phyloP scores from a whole-genome alignment of 2,113 vertebrate species.

The Neogobius melanostomus region DNA sequence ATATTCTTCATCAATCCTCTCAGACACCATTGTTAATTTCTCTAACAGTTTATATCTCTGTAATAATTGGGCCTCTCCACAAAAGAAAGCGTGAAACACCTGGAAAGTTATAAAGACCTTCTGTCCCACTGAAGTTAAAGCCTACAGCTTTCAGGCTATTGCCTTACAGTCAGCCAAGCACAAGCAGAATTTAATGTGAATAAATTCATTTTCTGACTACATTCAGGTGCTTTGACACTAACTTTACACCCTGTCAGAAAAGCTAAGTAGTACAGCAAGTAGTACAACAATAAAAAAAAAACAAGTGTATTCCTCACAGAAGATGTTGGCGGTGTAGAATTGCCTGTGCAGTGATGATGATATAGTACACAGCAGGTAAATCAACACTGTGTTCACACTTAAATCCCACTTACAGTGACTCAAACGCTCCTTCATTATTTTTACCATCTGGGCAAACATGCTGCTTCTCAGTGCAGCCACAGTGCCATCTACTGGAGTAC shows the following conservation, averaged over 20 bases:
- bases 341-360: background rate
- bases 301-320: background rate
- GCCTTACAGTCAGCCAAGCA: no score
- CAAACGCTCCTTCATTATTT: conserved; percentile 9
- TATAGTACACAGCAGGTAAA: background rate
- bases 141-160: no score
- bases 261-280: no score
- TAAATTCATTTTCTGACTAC: no score
- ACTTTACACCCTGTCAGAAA: background rate
- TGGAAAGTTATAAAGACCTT: no score
- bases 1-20: no score
- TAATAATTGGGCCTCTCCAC: no score
- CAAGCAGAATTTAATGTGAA: no score
- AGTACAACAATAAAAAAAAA: background rate
- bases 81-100: no score
- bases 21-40: no score
- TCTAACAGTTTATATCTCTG: no score
- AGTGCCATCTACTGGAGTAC: conserved; percentile 63
- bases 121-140: no score
- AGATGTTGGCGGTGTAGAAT: background rate
- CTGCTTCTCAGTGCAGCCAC: conserved; percentile 37
- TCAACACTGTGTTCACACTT: background rate
- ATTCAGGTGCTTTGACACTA: background rate
- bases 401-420: background rate
- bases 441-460: conserved; percentile 37